Conservation (phyloP, 2,888 invertebrate species). For the Oeneis ivallda region DNA sequence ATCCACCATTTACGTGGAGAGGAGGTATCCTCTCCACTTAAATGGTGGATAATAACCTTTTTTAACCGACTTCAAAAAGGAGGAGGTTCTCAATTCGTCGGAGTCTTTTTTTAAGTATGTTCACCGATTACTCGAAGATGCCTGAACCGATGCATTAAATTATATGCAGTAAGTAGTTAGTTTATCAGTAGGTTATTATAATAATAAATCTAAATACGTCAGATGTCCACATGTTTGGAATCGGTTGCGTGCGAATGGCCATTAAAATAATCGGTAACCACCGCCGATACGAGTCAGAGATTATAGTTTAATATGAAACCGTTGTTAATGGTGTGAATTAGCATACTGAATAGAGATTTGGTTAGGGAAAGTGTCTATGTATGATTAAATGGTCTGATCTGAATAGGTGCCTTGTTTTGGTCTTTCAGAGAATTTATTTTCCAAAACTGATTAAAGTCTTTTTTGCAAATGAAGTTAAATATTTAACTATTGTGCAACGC, state of each 20-base stretch:
- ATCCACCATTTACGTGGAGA: too few relatives aligned
- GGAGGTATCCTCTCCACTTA: too few relatives aligned
- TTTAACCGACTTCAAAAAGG: too few relatives aligned
- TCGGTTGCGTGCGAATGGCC: constrained; percentile 50
- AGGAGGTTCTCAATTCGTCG: too few relatives aligned
- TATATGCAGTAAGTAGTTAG: not conserved
- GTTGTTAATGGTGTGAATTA: constrained; percentile 11
- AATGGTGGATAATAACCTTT: too few relatives aligned
- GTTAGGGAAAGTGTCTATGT: not conserved
- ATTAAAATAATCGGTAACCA: constrained; percentile 45
- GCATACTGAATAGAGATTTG: constrained; percentile 12
- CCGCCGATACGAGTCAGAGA: constrained; percentile 22
- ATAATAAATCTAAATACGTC: constrained; percentile 50
- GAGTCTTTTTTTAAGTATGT: too few relatives aligned
- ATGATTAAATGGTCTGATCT: not conserved
- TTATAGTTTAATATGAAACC: constrained; percentile 22
- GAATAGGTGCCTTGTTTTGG: not conserved
- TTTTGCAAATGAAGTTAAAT: too few relatives aligned
- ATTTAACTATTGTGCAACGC: not conserved
- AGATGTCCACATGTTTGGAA: constrained; percentile 42
- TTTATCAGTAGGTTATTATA: constrained; percentile 41
- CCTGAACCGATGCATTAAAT: too few relatives aligned
- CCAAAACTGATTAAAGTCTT: not conserved
- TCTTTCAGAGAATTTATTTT: not conserved
- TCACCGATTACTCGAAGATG: too few relatives aligned